Conservation (phyloP, 2,113 vertebrate genomes). For the Saguinus imperator region DNA sequence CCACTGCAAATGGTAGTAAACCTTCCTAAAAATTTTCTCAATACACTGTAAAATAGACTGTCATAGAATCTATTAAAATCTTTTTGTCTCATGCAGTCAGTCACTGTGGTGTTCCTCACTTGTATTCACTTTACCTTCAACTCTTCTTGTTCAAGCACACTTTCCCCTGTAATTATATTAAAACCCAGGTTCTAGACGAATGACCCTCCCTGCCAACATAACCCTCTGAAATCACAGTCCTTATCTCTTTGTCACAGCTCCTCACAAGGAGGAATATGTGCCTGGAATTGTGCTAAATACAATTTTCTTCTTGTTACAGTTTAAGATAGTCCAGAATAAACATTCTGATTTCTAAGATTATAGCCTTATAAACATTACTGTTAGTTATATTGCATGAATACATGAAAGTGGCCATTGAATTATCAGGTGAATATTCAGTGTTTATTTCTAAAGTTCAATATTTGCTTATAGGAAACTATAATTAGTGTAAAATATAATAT, state of each 20-base stretch:
- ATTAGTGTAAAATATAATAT: background rate
- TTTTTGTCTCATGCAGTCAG: background rate
- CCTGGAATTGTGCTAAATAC: background rate
- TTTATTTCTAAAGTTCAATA: background rate
- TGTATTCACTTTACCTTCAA: background rate
- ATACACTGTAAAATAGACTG: background rate
- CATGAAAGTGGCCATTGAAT: background rate
- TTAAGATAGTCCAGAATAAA: background rate
- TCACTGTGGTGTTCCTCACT: background rate
- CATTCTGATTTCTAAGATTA: background rate
- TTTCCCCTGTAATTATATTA: background rate
- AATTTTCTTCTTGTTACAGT: background rate
- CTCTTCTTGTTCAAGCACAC: background rate
- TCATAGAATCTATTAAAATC: background rate
- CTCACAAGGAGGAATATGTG: background rate
- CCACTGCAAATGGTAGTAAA: background rate
- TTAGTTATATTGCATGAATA: background rate
- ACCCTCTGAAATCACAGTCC: background rate
- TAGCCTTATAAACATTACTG: background rate
- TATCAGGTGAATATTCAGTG: background rate
- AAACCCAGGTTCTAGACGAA: background rate
- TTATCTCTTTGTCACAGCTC: background rate
- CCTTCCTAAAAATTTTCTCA: background rate
- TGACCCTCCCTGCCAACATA: background rate
- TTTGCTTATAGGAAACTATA: background rate